These are phyloP conservation scores for Molanna angustata DNA, from an alignment of 2,888 invertebrate species.

Conservation along the genomic window DNA sequence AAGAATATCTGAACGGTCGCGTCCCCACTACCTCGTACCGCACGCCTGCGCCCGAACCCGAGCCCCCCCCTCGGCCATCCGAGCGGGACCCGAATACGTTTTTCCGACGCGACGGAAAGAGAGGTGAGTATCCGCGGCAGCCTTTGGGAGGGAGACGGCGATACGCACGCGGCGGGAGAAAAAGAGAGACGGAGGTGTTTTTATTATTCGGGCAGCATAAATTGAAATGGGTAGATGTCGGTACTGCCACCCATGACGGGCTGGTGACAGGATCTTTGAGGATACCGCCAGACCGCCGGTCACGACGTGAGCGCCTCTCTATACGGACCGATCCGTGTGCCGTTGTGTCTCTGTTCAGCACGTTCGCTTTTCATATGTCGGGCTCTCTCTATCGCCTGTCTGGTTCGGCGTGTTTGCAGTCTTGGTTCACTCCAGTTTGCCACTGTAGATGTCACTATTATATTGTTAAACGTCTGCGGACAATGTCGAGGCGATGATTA, in stretches of 20 bases:
- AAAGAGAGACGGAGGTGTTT: slow-evolving; percentile 52
- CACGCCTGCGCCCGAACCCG: slow-evolving; percentile 31
- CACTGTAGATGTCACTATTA: neutral
- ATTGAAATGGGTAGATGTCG: slow-evolving; percentile 57
- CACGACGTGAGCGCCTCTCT: slow-evolving; percentile 10
- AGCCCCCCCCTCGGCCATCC: slow-evolving; percentile 39
- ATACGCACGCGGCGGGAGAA: slow-evolving; percentile 44
- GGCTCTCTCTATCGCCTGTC: no score
- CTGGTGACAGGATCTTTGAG: slow-evolving; percentile 36
- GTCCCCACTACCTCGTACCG: slow-evolving; percentile 13
- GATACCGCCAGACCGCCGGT: slow-evolving; percentile 22
- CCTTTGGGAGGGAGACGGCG: slow-evolving; percentile 1
- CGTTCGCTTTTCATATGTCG: no score
- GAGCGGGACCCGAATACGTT: slow-evolving; percentile 44
- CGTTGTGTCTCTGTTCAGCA: no score
- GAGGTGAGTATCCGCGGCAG: neutral
- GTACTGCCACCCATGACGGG: slow-evolving; percentile 57
- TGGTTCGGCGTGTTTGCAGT: no score
- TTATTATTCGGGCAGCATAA: slow-evolving; percentile 48
- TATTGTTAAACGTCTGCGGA: neutral
- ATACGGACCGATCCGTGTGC: no score
- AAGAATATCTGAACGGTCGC: slow-evolving; percentile 36
- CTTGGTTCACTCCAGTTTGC: neutral
- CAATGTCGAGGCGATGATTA: neutral
- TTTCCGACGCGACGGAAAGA: slow-evolving; percentile 29